Conservation (phyloP, 2,888 invertebrate genomes). For the Amitus sp. region DNA sequence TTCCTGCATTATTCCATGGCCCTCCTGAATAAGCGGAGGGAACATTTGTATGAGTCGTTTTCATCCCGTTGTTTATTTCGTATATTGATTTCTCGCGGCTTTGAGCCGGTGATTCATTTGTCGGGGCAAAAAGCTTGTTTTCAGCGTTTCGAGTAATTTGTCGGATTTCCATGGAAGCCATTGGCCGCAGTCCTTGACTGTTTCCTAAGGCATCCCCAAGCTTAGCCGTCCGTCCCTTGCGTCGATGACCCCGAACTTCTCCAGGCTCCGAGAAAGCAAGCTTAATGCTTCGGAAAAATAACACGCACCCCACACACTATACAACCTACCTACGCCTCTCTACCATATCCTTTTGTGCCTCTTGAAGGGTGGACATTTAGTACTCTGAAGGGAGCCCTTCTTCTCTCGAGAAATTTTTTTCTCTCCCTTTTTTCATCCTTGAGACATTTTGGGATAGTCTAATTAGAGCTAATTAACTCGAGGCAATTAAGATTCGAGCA, state of each 20-base stretch:
- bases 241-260: conserved; percentile 50
- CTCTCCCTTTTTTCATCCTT: conserved; percentile 13
- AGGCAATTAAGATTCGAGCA: too few species aligned
- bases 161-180: conserved; percentile 24
- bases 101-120: conserved; percentile 1
- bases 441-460: conserved; percentile 30
- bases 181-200: conserved; percentile 50
- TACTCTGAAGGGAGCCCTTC: conserved; percentile 23
- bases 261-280: conserved; percentile 53
- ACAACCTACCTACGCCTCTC: conserved; percentile 36
- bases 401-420: conserved; percentile 33
- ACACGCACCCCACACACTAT: conserved; percentile 57
- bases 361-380: background rate
- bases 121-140: background rate
- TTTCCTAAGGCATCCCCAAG: conserved; percentile 55
- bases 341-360: background rate
- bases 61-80: too few species aligned
- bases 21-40: background rate
- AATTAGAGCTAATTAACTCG: too few species aligned
- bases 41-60: background rate
- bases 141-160: background rate
- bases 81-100: background rate
- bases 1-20: conserved; percentile 20
- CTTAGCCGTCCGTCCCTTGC: conserved; percentile 55
- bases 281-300: conserved; percentile 65